phyloP scores from a whole-genome alignment of 2,888 invertebrate genomes.

The Lithophane leautieri region DNA sequence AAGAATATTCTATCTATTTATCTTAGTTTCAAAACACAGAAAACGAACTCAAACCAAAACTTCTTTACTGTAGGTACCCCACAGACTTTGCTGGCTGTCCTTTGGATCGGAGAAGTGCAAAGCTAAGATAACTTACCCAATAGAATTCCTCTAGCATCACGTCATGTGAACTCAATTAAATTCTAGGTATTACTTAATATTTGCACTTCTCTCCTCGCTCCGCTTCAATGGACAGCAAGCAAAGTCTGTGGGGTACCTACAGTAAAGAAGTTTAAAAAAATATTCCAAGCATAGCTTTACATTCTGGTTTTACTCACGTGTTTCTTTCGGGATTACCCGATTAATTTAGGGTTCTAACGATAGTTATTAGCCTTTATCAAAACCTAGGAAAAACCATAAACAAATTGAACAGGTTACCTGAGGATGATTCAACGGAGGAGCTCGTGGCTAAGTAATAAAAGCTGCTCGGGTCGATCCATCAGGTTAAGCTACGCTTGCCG shows the following conservation, averaged over 20 bases:
- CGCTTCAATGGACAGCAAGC: background rate
- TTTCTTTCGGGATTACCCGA: slow-evolving; percentile 1
- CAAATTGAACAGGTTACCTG: slow-evolving; percentile 6
- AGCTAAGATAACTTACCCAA: background rate
- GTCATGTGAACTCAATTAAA: slow-evolving; percentile 9
- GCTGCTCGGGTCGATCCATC: too few species aligned
- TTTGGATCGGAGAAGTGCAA: background rate
- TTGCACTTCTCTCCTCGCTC: background rate
- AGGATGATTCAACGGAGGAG: too few species aligned
- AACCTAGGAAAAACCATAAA: slow-evolving; percentile 12
- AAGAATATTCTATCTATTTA: background rate
- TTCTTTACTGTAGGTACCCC: too few species aligned
- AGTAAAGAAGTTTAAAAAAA: background rate
- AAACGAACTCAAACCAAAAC: background rate
- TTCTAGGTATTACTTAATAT: background rate
- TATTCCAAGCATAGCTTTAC: background rate
- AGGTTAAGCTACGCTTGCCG: too few species aligned
- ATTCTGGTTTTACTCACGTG: background rate
- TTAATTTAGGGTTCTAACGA: background rate
- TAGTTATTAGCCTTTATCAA: background rate
- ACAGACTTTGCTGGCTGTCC: too few species aligned
- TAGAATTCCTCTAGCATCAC: background rate
- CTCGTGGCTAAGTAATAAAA: too few species aligned
- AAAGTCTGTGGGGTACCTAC: background rate
- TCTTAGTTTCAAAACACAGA: background rate